Percentiles rank a stretch among this genome's conserved stretches.
Conservation (phyloP, 1,140 invertebrate species). For the Pseudomyrmex cubaensis region DNA sequence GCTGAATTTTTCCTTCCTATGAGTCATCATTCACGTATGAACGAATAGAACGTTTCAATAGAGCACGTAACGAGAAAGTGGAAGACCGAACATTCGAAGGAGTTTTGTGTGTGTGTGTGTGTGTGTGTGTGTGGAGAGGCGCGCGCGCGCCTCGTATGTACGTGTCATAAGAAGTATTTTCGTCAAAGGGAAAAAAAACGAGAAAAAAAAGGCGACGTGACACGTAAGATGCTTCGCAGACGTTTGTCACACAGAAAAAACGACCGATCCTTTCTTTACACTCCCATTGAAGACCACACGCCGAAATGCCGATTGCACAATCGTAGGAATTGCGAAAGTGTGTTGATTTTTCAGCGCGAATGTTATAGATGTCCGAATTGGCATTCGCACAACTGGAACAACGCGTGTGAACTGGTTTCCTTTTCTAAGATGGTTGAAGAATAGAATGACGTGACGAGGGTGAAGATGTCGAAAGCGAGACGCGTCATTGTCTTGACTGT, state of each 20-base stretch:
- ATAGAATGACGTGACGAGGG: constrained; percentile 1
- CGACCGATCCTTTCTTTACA: neutral
- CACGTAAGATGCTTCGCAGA: neutral
- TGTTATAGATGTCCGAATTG: constrained; percentile 24
- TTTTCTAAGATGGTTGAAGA: constrained; percentile 51
- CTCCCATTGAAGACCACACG: neutral
- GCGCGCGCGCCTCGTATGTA: neutral
- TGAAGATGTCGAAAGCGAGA: constrained; percentile 54
- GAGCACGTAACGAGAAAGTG: constrained; percentile 58
- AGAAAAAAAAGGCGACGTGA: neutral
- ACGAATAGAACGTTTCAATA: constrained; percentile 34
- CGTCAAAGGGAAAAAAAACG: neutral
- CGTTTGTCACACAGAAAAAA: constrained; percentile 7
- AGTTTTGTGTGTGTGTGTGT: too few species aligned
- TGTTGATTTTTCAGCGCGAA: constrained; percentile 14
- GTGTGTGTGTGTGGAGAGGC: too few species aligned
- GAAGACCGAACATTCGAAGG: constrained; percentile 32
- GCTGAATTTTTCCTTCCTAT: constrained; percentile 18
- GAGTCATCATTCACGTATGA: constrained; percentile 46
- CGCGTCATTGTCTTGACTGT: constrained; percentile 39
- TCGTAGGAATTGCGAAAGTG: too few species aligned
- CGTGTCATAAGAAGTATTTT: constrained; percentile 30
- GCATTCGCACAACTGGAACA: constrained; percentile 11
- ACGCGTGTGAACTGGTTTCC: constrained; percentile 57
- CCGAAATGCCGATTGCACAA: neutral